Evolutionary conservation across 92 coral and sea anemone species (phyloP), one percentile per base, ranked within the genome.

Genomic region (Epizoanthus scotinus): DNA sequence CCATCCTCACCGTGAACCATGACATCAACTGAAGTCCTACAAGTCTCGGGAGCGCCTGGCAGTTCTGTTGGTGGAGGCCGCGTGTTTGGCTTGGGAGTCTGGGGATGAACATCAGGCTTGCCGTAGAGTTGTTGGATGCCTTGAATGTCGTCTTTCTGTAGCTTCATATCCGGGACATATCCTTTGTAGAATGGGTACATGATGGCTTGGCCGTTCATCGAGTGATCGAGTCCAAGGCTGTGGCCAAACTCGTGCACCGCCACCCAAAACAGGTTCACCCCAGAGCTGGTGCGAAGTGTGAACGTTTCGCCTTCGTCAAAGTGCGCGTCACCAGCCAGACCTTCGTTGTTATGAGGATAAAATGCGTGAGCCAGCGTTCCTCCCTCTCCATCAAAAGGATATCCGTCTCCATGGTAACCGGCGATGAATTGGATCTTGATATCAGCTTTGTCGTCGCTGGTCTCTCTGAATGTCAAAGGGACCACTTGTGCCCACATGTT

Each of bases 351-450:
- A 36, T 85, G 84, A 17, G 88, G 88, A 70, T 68, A 85, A 44
- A 85, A 85, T 18, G 84, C 88, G 55, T 85, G 88, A 18, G 88
- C 88, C 67, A 85, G 82, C 65, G 70, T 85, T 21, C 68, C 70
- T n/a, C 88, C 84, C 18, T 62, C 27, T 25, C 88, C 88, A 63
- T 85, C 88, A 49, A 85, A 78, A 10, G 84, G 84, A 31, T 85
- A 85, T 15, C 84, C 82, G 56, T 90, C 94, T 28, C 91, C 91
- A 50, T 90, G 94, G 66, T 87, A 67, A 49, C 94, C 91, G 34
- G 54, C 6, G 34, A 72, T 83, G 63, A 90, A 90, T 29, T 78
- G 65, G 42, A 90, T 90, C 85, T 67, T 71, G 49, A 90, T 90
- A 52, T 90, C 91, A 10, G 94, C 94, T 25, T 86, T 84, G 66